phyloP scores from a whole-genome alignment of 2,113 vertebrate genomes.

The Tichodroma muraria region DNA sequence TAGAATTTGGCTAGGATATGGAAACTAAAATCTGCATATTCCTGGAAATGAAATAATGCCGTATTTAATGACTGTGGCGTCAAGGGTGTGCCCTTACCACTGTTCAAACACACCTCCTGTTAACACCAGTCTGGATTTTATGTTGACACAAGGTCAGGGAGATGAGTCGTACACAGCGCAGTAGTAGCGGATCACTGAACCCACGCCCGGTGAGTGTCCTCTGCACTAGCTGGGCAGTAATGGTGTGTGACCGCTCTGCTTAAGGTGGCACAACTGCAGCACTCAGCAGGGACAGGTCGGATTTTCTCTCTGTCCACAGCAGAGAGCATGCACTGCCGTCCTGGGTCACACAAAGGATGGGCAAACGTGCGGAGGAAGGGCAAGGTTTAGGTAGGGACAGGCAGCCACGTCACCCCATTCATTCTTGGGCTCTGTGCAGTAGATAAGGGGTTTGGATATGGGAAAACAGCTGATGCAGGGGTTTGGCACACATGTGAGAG shows the following conservation, averaged over 20 bases:
- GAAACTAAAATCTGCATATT: background rate
- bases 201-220: background rate
- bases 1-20: background rate
- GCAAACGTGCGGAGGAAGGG: rapidly evolving
- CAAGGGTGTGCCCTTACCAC: background rate
- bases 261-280: background rate
- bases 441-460: rapidly evolving
- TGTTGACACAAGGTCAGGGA: background rate
- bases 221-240: background rate
- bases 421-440: background rate
- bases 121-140: background rate
- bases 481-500: rapidly evolving
- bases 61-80: background rate
- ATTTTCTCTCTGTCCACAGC: background rate
- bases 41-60: background rate
- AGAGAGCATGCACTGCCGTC: background rate
- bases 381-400: background rate
- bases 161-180: background rate
- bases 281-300: background rate
- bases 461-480: background rate
- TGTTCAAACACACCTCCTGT: background rate
- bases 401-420: background rate
- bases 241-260: background rate
- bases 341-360: background rate
- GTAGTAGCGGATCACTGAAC: background rate